A percentile compares a stretch with the other conserved stretches of the same genome.
phyloP scores from a whole-genome alignment of 1,140 invertebrate genomes.

The Bilobella aurantiaca region DNA sequence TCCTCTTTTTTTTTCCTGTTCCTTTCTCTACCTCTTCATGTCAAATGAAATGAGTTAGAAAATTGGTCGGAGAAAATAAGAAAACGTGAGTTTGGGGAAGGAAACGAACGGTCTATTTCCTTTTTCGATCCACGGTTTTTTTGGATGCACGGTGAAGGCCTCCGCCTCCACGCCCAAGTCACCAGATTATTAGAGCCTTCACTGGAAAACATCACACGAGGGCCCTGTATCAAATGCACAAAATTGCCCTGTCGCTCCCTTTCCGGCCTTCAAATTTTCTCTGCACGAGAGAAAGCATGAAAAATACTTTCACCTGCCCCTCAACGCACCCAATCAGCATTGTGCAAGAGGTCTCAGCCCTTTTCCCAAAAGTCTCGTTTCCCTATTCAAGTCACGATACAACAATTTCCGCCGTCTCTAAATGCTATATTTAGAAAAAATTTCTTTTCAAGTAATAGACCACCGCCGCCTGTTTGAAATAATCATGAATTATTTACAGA shows the following conservation, averaged over 20 bases:
- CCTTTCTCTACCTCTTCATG: neutral
- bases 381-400: too few relatives aligned
- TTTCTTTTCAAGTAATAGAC: too few relatives aligned
- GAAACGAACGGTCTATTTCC: neutral
- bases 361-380: too few relatives aligned
- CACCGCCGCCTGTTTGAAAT: too few relatives aligned
- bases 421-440: too few relatives aligned
- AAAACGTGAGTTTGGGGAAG: neutral
- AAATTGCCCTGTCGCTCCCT: neutral
- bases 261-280: neutral
- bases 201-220: too few relatives aligned
- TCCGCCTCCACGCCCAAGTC: neutral
- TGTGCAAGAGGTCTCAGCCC: too few relatives aligned
- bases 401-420: too few relatives aligned
- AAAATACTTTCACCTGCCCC: neutral
- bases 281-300: neutral
- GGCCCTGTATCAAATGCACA: neutral
- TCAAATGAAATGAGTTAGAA: neutral
- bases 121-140: neutral
- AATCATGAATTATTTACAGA: too few relatives aligned
- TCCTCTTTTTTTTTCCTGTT: neutral
- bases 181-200: too few relatives aligned
- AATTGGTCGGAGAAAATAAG: neutral
- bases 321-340: neutral
- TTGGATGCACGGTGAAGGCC: neutral